A percentile compares a stretch with the other conserved stretches of the same genome.
phyloP scores from a whole-genome alignment of 2,113 vertebrate genomes.

The Oophaga pumilio region DNA sequence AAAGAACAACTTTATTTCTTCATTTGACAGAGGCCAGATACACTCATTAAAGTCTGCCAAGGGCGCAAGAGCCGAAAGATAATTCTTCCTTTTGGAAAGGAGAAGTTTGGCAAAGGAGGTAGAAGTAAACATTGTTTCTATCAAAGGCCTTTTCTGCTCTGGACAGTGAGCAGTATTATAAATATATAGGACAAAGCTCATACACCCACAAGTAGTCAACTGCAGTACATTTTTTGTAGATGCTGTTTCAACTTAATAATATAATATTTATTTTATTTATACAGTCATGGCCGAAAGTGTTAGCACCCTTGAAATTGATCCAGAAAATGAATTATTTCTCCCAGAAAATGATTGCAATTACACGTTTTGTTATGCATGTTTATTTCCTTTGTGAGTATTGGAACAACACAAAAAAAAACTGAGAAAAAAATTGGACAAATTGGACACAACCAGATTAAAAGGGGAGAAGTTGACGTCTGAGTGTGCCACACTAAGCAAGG shows the following conservation, averaged over 20 bases:
- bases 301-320: too few species aligned
- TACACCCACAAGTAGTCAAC: neutral
- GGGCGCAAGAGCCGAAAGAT: conserved; percentile 70
- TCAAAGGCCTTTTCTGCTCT: conserved; percentile 68
- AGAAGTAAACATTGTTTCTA: conserved; percentile 65
- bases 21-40: conserved; percentile 70
- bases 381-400: too few species aligned
- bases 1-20: conserved; percentile 67
- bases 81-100: conserved; percentile 66
- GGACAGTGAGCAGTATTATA: conserved; percentile 62
- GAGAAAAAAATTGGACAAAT: too few species aligned
- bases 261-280: too few species aligned
- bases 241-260: neutral
- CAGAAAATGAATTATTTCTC: too few species aligned
- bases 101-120: conserved; percentile 63
- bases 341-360: too few species aligned
- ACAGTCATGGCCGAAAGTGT: too few species aligned
- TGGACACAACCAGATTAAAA: too few species aligned
- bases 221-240: neutral
- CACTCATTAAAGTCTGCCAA: conserved; percentile 68
- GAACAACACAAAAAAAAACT: too few species aligned
- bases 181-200: neutral
- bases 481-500: too few species aligned
- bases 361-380: too few species aligned
- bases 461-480: too few species aligned